Conservation (phyloP, 1,140 invertebrate species). For the Harlomillsia oculata region DNA sequence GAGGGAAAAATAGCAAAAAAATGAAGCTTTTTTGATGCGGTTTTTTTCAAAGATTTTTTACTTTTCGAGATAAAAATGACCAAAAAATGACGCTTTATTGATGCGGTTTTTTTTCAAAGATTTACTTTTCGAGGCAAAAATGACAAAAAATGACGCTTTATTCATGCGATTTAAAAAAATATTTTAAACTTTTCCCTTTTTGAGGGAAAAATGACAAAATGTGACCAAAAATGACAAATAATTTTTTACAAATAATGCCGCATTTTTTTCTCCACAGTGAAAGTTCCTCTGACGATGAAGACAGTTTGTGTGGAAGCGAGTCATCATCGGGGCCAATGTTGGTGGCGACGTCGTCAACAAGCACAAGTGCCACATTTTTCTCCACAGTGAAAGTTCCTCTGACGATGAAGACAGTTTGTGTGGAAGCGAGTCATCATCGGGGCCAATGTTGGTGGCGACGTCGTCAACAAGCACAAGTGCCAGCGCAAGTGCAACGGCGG, state of each 20-base stretch:
- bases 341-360: conserved; percentile 1
- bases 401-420: too few species aligned
- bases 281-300: too few species aligned
- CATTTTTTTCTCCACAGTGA: too few species aligned
- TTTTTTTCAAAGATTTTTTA: too few species aligned
- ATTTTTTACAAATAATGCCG: too few species aligned
- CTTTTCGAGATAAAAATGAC: not conserved
- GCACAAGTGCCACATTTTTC: not conserved
- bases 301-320: too few species aligned
- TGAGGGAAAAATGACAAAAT: not conserved
- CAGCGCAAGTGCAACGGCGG: not conserved
- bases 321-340: not conserved
- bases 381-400: not conserved
- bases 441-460: not conserved
- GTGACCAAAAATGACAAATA: too few species aligned
- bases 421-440: too few species aligned
- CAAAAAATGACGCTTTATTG: not conserved
- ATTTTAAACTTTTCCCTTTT: not conserved
- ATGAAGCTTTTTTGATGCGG: not conserved
- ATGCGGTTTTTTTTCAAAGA: too few species aligned
- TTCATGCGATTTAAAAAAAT: not conserved
- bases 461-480: not conserved
- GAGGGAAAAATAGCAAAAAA: not conserved
- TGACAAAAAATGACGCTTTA: not conserved
- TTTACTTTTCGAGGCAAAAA: not conserved